Conservation (phyloP, 2,113 vertebrate species). For the Piaya cayana region DNA sequence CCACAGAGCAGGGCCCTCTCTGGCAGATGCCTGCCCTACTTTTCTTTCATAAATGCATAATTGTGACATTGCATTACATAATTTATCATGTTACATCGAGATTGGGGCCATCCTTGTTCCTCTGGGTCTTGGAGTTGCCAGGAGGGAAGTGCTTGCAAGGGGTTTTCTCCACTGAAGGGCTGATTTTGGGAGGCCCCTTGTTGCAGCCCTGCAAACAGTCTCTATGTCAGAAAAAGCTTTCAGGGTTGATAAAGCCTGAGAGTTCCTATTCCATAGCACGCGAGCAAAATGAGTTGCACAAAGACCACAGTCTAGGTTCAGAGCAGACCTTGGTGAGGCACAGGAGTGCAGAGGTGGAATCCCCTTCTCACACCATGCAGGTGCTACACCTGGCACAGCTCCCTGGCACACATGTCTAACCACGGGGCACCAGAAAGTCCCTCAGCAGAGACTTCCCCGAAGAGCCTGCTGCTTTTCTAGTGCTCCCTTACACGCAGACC, state of each 20-base stretch:
- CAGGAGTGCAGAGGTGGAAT: neutral
- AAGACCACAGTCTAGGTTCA: neutral
- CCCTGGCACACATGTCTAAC: neutral
- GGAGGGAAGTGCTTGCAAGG: neutral
- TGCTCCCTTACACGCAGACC: fast-evolving
- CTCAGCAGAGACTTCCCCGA: neutral
- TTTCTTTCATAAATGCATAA: slow-evolving; percentile 45
- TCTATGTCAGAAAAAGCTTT: neutral
- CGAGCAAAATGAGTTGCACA: neutral
- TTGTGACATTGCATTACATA: slow-evolving; percentile 51
- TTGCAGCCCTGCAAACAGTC: neutral
- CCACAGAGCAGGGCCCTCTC: neutral
- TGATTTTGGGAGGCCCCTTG: neutral
- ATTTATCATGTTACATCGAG: slow-evolving; percentile 24
- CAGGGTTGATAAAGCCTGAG: neutral
- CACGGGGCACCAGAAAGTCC: fast-evolving
- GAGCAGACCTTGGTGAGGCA: neutral
- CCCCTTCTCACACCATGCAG: neutral
- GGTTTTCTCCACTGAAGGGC: neutral
- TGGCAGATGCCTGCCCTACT: slow-evolving; percentile 59
- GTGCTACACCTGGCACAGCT: neutral
- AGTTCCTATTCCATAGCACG: neutral
- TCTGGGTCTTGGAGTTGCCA: neutral
- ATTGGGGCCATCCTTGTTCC: neutral
- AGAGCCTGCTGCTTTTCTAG: neutral